A percentile compares a stretch with the other conserved stretches of the same genome.
These are phyloP conservation scores for Papilio protenor DNA, from an alignment of 2,888 invertebrate species.

Conservation along the genomic window DNA sequence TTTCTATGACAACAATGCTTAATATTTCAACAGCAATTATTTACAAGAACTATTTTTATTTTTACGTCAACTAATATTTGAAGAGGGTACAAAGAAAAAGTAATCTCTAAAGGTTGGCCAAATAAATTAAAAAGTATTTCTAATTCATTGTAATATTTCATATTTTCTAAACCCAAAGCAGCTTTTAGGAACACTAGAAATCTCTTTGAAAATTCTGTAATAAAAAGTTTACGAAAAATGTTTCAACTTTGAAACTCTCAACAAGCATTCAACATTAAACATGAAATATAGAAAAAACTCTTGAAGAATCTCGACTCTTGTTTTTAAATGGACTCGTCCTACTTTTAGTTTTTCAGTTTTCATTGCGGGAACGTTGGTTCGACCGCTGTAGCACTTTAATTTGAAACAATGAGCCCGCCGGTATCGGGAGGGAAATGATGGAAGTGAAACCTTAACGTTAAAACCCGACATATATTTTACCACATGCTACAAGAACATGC, in stretches of 20 bases:
- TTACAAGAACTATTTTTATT: conserved; percentile 24
- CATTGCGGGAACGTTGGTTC: conserved; percentile 51
- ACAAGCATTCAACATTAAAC: conserved; percentile 54
- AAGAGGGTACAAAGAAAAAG: neutral
- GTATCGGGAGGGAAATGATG: conserved; percentile 40
- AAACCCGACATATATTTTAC: conserved; percentile 20
- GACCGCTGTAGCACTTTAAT: conserved; percentile 55
- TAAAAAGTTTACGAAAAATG: conserved; percentile 43
- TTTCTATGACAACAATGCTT: conserved; percentile 49
- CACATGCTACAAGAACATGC: neutral
- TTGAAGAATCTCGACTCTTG: conserved; percentile 59
- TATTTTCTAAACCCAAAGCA: neutral
- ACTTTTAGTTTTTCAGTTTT: conserved; percentile 58
- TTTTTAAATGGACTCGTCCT: conserved; percentile 65
- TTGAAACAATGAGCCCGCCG: conserved; percentile 50
- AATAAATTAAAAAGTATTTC: neutral
- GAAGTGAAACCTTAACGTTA: neutral
- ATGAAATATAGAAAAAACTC: conserved; percentile 53
- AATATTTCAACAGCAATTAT: conserved; percentile 44
- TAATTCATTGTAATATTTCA: neutral
- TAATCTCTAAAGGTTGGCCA: neutral
- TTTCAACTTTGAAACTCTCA: conserved; percentile 47
- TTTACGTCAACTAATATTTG: conserved; percentile 10
- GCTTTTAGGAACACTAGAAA: conserved; percentile 6
- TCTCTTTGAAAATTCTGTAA: conserved; percentile 24